Conservation (phyloP, 2,113 vertebrate species). For the Otis tarda region DNA sequence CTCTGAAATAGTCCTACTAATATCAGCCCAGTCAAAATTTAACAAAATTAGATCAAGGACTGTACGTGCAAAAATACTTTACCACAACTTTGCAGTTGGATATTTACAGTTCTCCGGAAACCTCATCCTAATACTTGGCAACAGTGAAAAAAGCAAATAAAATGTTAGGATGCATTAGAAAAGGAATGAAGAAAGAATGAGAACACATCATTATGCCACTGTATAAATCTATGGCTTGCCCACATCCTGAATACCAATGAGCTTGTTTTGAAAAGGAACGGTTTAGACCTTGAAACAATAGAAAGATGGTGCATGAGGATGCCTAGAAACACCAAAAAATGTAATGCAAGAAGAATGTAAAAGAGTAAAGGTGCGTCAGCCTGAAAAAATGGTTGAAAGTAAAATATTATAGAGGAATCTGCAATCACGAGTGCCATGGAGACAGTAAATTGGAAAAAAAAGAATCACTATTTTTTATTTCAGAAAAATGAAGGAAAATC, state of each 20-base stretch:
- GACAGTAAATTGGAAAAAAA: neutral
- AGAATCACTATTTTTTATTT: neutral
- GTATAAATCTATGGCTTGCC: slow-evolving; percentile 21
- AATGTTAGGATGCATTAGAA: neutral
- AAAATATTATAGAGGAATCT: neutral
- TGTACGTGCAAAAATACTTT: neutral
- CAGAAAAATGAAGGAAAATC: neutral
- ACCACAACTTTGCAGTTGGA: neutral
- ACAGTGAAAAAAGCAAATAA: slow-evolving; percentile 22
- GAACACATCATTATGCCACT: slow-evolving; percentile 1
- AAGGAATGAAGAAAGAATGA: slow-evolving; percentile 30
- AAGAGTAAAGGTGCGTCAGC: neutral
- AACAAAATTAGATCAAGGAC: neutral
- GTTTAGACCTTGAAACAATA: neutral
- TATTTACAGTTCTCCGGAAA: slow-evolving; percentile 32
- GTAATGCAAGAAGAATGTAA: neutral
- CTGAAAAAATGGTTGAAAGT: neutral
- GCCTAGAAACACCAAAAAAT: neutral
- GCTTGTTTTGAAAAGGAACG: neutral
- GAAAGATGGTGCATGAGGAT: neutral
- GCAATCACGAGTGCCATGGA: neutral
- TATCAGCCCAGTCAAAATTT: neutral
- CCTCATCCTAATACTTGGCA: slow-evolving; percentile 7
- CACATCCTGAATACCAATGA: slow-evolving; percentile 19
- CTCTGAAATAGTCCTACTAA: neutral